Evolutionary conservation across 2,888 invertebrate genomes (phyloP).

Genomic region (Apotomis turbidana): DNA sequence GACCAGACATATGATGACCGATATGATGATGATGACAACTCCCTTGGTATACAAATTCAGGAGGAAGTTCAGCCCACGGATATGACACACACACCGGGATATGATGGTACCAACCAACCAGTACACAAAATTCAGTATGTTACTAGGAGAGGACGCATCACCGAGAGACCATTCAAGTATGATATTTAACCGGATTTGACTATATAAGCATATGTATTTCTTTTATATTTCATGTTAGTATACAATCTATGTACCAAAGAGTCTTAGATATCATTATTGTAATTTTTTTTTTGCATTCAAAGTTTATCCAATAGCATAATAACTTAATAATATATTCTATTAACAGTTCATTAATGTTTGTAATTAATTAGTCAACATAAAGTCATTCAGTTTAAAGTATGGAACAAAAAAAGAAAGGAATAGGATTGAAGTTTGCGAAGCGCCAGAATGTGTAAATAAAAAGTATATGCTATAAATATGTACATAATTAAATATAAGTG

Average conservation of each 20-base stretch:
- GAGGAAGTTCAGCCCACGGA: not conserved
- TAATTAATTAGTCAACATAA: no score
- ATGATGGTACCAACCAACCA: not conserved
- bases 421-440: not conserved
- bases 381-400: not conserved
- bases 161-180: not conserved
- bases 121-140: not conserved
- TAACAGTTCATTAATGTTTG: no score
- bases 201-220: not conserved
- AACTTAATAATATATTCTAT: no score
- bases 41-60: not conserved
- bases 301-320: not conserved
- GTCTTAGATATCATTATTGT: not conserved
- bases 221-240: slow-evolving; percentile 1
- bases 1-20: not conserved
- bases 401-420: not conserved
- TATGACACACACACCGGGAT: not conserved
- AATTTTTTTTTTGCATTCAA: not conserved
- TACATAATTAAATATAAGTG: not conserved
- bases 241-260: not conserved
- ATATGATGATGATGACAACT: not conserved
- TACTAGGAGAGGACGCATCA: not conserved
- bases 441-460: not conserved
- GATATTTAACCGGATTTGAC: slow-evolving; percentile 1
- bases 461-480: not conserved